phyloP scores from a whole-genome alignment of 2,113 vertebrate species.

The Malurus alboscapulatus region DNA sequence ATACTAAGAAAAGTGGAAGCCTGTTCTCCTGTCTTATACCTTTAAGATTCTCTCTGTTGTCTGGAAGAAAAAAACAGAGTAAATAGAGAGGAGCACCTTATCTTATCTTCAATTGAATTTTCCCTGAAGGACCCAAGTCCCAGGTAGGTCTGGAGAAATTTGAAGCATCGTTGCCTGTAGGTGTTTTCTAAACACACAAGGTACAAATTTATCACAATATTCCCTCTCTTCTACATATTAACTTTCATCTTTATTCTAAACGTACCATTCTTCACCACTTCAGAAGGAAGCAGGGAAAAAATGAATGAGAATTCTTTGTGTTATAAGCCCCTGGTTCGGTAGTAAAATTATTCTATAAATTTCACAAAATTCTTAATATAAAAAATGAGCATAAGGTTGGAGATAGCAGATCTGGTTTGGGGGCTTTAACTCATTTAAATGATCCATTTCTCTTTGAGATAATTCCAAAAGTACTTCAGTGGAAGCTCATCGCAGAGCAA shows the following conservation, averaged over 20 bases:
- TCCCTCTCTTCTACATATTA: conserved; percentile 17
- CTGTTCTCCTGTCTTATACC: neutral
- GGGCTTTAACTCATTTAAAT: conserved; percentile 62
- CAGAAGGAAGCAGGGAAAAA: neutral
- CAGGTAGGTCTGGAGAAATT: conserved; percentile 1
- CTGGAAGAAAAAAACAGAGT: neutral
- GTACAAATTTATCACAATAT: conserved; percentile 31
- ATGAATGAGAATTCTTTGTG: conserved; percentile 30
- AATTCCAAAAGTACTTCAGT: conserved; percentile 60
- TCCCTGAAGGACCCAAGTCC: conserved; percentile 22
- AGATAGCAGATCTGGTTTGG: conserved; percentile 40
- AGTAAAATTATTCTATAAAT: conserved; percentile 32
- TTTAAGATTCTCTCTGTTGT: conserved; percentile 46
- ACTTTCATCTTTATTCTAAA: conserved; percentile 47
- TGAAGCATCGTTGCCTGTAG: conserved; percentile 7
- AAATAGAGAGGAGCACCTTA: conserved; percentile 26
- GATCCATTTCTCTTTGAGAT: conserved; percentile 58
- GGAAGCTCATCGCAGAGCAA: conserved; percentile 55
- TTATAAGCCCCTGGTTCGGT: neutral
- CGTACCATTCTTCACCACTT: neutral
- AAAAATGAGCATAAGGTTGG: neutral
- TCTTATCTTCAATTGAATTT: conserved; percentile 36
- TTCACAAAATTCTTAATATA: conserved; percentile 25
- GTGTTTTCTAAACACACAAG: conserved; percentile 33
- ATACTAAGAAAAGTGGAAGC: neutral